Conservation (phyloP, 2,888 invertebrate genomes). For the Habrosyne pyritoides region DNA sequence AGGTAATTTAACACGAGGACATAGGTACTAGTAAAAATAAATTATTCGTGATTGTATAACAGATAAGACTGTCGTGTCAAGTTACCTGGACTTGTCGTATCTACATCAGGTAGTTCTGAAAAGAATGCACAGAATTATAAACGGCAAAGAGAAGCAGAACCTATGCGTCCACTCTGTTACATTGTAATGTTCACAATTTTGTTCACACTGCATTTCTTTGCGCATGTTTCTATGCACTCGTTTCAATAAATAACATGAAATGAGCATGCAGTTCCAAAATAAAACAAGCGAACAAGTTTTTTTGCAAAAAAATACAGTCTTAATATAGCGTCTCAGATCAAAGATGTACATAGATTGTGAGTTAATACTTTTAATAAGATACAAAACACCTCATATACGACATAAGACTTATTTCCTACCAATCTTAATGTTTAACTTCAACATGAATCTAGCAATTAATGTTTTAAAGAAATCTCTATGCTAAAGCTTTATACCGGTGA, state of each 20-base stretch:
- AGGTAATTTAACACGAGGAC: too few species aligned
- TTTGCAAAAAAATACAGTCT: conserved; percentile 79
- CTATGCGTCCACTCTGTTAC: conserved; percentile 9
- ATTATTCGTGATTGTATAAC: not conserved
- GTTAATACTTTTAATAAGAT: not conserved
- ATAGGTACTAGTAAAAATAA: too few species aligned
- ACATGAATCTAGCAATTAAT: too few species aligned
- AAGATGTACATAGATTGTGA: not conserved
- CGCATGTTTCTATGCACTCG: conserved; percentile 80
- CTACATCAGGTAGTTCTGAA: conserved; percentile 77
- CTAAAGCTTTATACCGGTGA: too few species aligned
- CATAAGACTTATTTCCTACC: too few species aligned
- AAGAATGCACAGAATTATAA: conserved; percentile 79
- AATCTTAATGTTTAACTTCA: too few species aligned
- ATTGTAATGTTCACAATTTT: conserved; percentile 24
- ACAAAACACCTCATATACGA: too few species aligned
- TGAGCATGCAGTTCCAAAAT: conserved; percentile 51
- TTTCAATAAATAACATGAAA: conserved; percentile 45
- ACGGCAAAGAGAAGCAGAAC: conserved; percentile 45
- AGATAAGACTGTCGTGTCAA: conserved; percentile 6
- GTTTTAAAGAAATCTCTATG: too few species aligned
- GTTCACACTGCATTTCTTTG: conserved; percentile 76
- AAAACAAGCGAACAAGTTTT: conserved; percentile 29
- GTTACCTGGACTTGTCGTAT: conserved; percentile 48
- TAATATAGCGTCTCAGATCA: conserved; percentile 18